phyloP scores from a whole-genome alignment of 2,888 invertebrate species.

The Drosophila imparisetae region DNA sequence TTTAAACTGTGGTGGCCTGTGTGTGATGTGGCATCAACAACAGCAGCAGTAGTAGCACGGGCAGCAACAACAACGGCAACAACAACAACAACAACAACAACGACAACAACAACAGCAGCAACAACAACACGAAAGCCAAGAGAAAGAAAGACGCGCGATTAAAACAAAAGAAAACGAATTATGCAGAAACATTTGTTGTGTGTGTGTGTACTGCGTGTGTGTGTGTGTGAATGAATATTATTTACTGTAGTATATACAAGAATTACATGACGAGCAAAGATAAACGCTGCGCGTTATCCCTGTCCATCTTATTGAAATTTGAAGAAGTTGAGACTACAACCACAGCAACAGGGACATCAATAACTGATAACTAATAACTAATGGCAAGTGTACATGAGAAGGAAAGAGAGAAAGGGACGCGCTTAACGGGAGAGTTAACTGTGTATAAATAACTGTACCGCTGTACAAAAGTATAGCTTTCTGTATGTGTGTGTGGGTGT shows the following conservation, averaged over 20 bases:
- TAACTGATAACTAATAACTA: constrained; percentile 6
- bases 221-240: constrained; percentile 1
- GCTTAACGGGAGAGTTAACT: background rate
- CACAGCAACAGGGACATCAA: constrained; percentile 20
- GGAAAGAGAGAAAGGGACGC: constrained; percentile 8
- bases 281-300: constrained; percentile 8
- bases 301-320: background rate
- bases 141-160: constrained; percentile 17
- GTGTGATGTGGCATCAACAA: constrained; percentile 20
- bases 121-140: constrained; percentile 33
- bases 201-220: constrained; percentile 8
- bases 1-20: constrained; percentile 1
- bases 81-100: constrained; percentile 39
- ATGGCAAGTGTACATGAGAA: constrained; percentile 26
- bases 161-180: constrained; percentile 17
- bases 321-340: background rate
- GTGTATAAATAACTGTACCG: background rate
- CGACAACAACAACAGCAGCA: constrained; percentile 47
- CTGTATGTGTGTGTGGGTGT: background rate
- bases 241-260: background rate
- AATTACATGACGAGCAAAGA: background rate
- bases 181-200: constrained; percentile 10
- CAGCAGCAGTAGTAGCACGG: constrained; percentile 35
- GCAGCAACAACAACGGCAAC: constrained; percentile 41
- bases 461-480: background rate